A percentile compares a stretch with the other conserved stretches of the same genome.
phyloP scores from a whole-genome alignment of 2,888 invertebrate genomes.

The Mystacides longicornis region DNA sequence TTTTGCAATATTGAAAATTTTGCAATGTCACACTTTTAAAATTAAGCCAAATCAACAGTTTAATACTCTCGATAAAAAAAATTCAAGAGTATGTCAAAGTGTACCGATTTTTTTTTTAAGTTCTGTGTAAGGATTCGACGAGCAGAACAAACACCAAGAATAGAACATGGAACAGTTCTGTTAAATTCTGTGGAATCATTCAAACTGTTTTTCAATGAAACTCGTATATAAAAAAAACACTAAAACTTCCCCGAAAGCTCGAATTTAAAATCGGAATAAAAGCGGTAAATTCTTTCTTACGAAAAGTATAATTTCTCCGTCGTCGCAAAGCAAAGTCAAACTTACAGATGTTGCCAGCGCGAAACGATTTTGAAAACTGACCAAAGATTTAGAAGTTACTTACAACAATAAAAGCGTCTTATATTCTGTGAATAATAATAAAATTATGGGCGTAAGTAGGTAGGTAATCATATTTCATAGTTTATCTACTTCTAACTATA shows the following conservation, averaged over 20 bases:
- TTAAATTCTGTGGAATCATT: not conserved
- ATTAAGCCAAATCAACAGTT: too few species aligned
- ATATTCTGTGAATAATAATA: too few species aligned
- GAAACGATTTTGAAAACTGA: not conserved
- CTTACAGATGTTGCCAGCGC: not conserved
- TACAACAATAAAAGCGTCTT: too few species aligned
- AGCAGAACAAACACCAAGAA: not conserved
- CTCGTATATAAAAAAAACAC: not conserved
- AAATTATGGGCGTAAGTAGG: too few species aligned
- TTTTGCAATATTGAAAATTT: not conserved
- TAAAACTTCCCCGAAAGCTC: too few species aligned
- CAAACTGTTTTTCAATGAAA: not conserved
- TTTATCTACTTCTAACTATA: too few species aligned
- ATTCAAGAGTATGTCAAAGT: not conserved
- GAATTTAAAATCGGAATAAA: not conserved
- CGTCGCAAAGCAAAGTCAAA: too few species aligned
- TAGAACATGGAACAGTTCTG: not conserved
- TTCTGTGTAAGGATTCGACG: not conserved
- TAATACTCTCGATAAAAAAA: not conserved
- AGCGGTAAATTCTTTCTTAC: not conserved
- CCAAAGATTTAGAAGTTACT: not conserved
- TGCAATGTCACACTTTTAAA: constrained; percentile 1
- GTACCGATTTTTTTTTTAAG: not conserved
- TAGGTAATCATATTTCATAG: too few species aligned
- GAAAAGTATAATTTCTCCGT: too few species aligned